Base-by-base conservation (phyloP, 2,888 invertebrate species). In the Tillus elongatus region DNA sequence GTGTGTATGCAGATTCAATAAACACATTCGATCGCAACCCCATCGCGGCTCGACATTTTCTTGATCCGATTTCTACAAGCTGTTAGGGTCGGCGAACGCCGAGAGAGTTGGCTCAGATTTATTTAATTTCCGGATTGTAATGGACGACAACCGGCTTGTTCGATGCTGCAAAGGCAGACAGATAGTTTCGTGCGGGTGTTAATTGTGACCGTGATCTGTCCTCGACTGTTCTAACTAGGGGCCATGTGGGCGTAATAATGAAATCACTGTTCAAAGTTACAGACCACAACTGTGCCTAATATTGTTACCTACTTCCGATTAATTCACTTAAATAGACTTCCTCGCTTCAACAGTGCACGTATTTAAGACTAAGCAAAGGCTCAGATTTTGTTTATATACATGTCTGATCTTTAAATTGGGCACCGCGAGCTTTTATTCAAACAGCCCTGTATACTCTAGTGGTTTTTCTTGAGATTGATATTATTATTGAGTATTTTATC, bases 101-200 rank as follows among this genome's bases (percentile, higher is more conserved):
- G n/a, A n/a, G n/a, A n/a, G n/a, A n/a, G 49, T 49, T 41, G 13
- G 35, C 35, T 35, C 51, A 53, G 54, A 56, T 58, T 56, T 57
- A 59, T 59, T 59, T 57, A 59, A 59, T 59, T 58, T 58, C 57
- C 57, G 56, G 52, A 50, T 46, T 35, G 45, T 53, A 56, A 56
- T 53, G 49, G 52, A 49, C 52, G 47, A 55, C 53, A 53, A 53
- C 54, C 53, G 52, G 52, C 50, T 46, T 19, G 6, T 19, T 8
- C 6, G 24, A 19, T 19, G 24, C 24, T 19, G n/a, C n/a, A n/a
- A n/a, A n/a, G n/a, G n/a, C n/a, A n/a, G n/a, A n/a, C 24, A 8
- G 24, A 19, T n/a, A n/a, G n/a, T 19, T 19, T n/a, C n/a, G 47
- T 47, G 49, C 49, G 49, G 49, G 49, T 46, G 49, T 46, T 44